These are phyloP conservation scores for Psammodynastes pulverulentus DNA, from an alignment of 2,113 vertebrate species.

Conservation along the genomic window DNA sequence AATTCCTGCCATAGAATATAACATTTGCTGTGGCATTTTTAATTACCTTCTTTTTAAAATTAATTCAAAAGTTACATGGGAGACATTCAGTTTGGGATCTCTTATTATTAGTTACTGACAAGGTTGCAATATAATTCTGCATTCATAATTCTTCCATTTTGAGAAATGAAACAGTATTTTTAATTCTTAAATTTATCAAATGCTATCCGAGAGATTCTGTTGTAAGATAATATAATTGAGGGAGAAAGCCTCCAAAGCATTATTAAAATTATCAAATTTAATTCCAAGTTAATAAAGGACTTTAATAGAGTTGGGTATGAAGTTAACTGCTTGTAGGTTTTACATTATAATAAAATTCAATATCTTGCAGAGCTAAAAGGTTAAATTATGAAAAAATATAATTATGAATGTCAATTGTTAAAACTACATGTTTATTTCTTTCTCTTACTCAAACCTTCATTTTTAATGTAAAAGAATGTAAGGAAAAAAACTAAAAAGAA, in stretches of 20 bases:
- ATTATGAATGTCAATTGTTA: constrained; percentile 29
- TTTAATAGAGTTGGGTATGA: not conserved
- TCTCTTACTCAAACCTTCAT: constrained; percentile 14
- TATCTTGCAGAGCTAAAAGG: not conserved
- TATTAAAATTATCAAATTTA: not conserved
- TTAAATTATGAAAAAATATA: constrained; percentile 10
- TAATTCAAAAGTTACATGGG: constrained; percentile 48
- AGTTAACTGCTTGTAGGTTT: not conserved
- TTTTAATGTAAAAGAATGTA: not conserved
- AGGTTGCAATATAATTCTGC: constrained; percentile 31
- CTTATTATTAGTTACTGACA: constrained; percentile 64
- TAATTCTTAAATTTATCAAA: constrained; percentile 24
- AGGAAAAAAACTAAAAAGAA: not conserved
- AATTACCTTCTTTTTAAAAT: constrained; percentile 59
- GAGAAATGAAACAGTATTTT: constrained; percentile 48
- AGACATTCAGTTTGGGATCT: constrained; percentile 45
- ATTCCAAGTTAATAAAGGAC: not conserved
- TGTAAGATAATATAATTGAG: not conserved
- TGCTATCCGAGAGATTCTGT: constrained; percentile 5
- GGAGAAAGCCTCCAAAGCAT: not conserved
- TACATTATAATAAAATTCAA: not conserved
- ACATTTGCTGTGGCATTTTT: constrained; percentile 48
- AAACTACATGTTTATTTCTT: constrained; percentile 31
- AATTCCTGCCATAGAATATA: constrained; percentile 44
- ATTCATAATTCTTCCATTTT: constrained; percentile 32